Evolutionary conservation across 2,113 vertebrate species (phyloP).

Genomic region (Rousettus leschenaultii): DNA sequence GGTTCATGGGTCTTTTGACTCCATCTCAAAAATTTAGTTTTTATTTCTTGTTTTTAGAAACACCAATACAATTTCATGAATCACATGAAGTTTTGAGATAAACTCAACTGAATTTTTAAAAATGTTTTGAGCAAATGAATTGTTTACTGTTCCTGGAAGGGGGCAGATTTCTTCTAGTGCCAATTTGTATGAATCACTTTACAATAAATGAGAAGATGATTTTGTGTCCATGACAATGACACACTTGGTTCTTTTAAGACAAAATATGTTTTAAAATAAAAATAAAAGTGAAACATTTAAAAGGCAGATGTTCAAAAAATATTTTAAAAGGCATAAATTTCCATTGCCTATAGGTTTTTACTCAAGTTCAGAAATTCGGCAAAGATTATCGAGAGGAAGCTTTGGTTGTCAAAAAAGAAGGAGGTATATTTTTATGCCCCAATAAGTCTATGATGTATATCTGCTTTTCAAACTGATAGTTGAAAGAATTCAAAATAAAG

Average conservation of each 20-base stretch:
- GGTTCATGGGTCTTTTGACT: not conserved
- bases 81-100: not conserved
- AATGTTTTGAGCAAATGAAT: constrained; percentile 53
- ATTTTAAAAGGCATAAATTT: constrained; percentile 20
- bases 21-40: not conserved
- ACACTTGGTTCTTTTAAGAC: constrained; percentile 58
- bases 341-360: not conserved
- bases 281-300: constrained; percentile 18
- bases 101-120: constrained; percentile 34
- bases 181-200: constrained; percentile 69
- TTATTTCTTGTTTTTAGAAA: constrained; percentile 45
- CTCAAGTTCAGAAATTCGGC: not conserved
- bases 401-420: not conserved
- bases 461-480: constrained; percentile 18
- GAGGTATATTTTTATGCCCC: not conserved
- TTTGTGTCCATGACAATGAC: constrained; percentile 48
- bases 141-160: constrained; percentile 43
- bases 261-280: constrained; percentile 42
- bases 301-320: not conserved
- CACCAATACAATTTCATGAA: not conserved
- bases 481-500: not conserved
- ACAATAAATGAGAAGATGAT: constrained; percentile 57
- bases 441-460: not conserved
- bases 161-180: constrained; percentile 57
- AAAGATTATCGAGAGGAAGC: not conserved